Base-by-base conservation (phyloP, 2,888 invertebrate species). In the Heteromyza rotundicornis region DNA sequence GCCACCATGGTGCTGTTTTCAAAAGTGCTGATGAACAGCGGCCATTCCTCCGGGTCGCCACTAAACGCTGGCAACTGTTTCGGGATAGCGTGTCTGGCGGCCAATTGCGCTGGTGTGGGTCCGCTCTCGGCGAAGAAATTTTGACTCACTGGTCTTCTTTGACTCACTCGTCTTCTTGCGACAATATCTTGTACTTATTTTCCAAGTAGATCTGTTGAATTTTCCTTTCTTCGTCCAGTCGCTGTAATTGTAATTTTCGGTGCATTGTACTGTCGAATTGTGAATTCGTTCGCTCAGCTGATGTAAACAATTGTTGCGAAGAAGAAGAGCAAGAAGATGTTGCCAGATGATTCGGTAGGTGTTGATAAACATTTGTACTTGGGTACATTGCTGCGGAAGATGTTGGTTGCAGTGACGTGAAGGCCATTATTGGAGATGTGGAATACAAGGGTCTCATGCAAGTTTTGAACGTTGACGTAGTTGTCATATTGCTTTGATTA, bases 11-110 rank as follows among this genome's bases (percentile, higher is more conserved):
- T 51, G 17, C 23, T 51, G 14, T 51, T 22, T 14, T 51, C 10
- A 2, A 22, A 51, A 51, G 24, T 63, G 47, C 53, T 63, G 22
- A 65, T 32, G 10, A 65, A 65, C 1, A 65, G 19, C 14, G 59
- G 64, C 62, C 62, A 59, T n/a, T n/a, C n/a, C n/a, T n/a, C n/a
- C n/a, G n/a, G n/a, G n/a, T n/a, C n/a, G n/a, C n/a, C n/a, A n/a
- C 10, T 64, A 27, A 64, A 64, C 36, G 51, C 27, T 23, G 64
- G 58, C 12, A 65, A 32, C 36, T 55, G 61, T 20, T 64, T 57
- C 7, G 54, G 49, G 7, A 40, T 40, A 3, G 40, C 40, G 3
- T 40, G 40, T n/a, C 40, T 51, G 8, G 64, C 51, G 2, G 59
- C 56, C 12, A 57, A 16, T n/a, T 63, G 50, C 17, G 36, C 24